phyloP scores from a whole-genome alignment of 2,888 invertebrate species.

The Sinotaia quadrata region DNA sequence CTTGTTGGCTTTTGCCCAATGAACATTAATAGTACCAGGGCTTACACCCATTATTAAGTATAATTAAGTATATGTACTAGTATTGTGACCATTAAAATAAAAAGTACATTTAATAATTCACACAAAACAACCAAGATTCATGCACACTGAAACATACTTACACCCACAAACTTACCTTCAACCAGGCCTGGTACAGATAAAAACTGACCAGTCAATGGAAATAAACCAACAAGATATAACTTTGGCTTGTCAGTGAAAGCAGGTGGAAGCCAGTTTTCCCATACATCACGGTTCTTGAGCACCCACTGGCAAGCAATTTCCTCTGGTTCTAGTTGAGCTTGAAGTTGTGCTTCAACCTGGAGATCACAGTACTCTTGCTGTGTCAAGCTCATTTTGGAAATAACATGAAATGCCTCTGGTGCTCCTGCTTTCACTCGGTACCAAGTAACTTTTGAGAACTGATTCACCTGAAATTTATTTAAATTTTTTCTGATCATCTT shows the following conservation, averaged over 20 bases:
- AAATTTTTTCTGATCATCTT: too few species aligned
- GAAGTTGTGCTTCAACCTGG: slow-evolving; percentile 60
- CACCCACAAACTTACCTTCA: slow-evolving; percentile 68
- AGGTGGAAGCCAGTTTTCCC: slow-evolving; percentile 73
- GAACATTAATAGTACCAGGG: too few species aligned
- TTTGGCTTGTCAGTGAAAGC: slow-evolving; percentile 70
- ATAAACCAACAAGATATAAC: slow-evolving; percentile 80
- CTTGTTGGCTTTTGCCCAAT: too few species aligned
- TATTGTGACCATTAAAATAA: too few species aligned
- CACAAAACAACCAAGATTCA: too few species aligned
- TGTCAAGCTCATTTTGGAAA: slow-evolving; percentile 73
- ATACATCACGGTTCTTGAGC: slow-evolving; percentile 72
- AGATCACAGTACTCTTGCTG: slow-evolving; percentile 75
- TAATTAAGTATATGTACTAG: too few species aligned
- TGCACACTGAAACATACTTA: too few species aligned
- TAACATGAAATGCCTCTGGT: slow-evolving; percentile 68
- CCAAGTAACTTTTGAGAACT: slow-evolving; percentile 81
- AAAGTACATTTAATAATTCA: too few species aligned
- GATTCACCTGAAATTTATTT: slow-evolving; percentile 80
- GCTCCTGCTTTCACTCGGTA: slow-evolving; percentile 75
- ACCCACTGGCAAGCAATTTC: slow-evolving; percentile 82
- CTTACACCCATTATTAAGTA: too few species aligned
- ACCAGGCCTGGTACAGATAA: slow-evolving; percentile 78
- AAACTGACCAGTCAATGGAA: slow-evolving; percentile 78
- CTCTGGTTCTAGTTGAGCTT: slow-evolving; percentile 46